Conservation (phyloP, 2,797 vertebrate species). For the Hemibagrus guttatus region DNA sequence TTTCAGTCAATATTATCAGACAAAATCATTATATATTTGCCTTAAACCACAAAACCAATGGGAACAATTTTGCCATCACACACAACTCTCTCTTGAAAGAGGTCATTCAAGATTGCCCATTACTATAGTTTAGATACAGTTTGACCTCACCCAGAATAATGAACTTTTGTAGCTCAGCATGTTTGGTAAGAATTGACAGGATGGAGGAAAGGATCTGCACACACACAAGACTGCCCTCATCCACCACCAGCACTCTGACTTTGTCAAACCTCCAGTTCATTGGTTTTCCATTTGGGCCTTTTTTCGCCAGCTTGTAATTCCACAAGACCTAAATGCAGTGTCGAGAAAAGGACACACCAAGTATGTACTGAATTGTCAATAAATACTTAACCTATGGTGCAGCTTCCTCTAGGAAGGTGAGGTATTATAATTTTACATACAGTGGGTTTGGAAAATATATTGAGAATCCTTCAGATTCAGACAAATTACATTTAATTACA, state of each 20-base stretch:
- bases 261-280: constrained; percentile 76
- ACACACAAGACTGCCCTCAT: constrained; percentile 84
- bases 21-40: neutral
- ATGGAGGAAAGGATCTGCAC: constrained; percentile 74
- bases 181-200: constrained; percentile 71
- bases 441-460: neutral
- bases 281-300: neutral
- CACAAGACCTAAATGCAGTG: constrained; percentile 71
- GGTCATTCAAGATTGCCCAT: neutral
- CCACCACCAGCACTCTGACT: constrained; percentile 79
- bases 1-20: neutral
- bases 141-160: constrained; percentile 79
- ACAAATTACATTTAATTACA: neutral
- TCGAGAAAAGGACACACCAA: neutral
- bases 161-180: constrained; percentile 78
- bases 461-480: neutral
- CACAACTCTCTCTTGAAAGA: neutral
- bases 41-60: neutral
- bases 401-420: neutral
- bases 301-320: constrained; percentile 70
- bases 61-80: neutral
- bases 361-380: neutral
- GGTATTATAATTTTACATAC: neutral
- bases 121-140: neutral
- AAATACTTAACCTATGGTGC: constrained; percentile 16